Evolutionary conservation across 2,888 invertebrate species (phyloP).

Genomic region (Sabellastarte sp.): DNA sequence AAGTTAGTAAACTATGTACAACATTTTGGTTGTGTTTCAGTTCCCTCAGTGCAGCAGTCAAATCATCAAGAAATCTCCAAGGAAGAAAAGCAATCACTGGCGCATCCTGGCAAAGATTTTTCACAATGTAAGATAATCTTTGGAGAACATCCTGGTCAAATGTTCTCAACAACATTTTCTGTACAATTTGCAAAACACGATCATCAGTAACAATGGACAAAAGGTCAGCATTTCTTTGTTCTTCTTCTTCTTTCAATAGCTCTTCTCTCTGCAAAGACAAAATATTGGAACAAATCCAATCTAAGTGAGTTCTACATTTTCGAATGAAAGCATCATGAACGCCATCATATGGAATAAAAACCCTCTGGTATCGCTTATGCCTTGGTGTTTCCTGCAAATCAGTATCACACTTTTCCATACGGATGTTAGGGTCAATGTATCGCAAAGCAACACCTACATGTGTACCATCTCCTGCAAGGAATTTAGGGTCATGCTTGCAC

Average conservation of each 20-base stretch:
- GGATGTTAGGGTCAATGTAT: not conserved
- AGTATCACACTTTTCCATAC: not conserved
- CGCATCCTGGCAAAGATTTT: not conserved
- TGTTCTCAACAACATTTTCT: no score
- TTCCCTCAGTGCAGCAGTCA: not conserved
- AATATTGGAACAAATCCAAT: no score
- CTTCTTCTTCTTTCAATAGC: no score
- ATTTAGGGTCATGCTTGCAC: not conserved
- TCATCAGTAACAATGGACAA: no score
- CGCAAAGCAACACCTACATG: slow-evolving; percentile 3
- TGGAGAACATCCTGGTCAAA: no score
- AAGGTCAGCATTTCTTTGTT: no score
- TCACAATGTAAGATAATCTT: no score
- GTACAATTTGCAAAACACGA: no score
- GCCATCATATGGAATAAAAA: not conserved
- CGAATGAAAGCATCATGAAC: no score
- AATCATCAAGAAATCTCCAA: not conserved
- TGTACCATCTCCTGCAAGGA: slow-evolving; percentile 7
- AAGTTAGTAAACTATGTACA: not conserved
- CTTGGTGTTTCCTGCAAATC: not conserved
- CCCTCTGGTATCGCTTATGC: slow-evolving; percentile 5
- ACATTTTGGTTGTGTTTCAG: not conserved
- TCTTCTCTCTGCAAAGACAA: no score
- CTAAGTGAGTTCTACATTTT: no score
- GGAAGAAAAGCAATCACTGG: not conserved